Evolutionary conservation across 2,113 vertebrate genomes (phyloP), one percentile per base, ranked within the genome.

Genomic region (Sterna hirundo): DNA sequence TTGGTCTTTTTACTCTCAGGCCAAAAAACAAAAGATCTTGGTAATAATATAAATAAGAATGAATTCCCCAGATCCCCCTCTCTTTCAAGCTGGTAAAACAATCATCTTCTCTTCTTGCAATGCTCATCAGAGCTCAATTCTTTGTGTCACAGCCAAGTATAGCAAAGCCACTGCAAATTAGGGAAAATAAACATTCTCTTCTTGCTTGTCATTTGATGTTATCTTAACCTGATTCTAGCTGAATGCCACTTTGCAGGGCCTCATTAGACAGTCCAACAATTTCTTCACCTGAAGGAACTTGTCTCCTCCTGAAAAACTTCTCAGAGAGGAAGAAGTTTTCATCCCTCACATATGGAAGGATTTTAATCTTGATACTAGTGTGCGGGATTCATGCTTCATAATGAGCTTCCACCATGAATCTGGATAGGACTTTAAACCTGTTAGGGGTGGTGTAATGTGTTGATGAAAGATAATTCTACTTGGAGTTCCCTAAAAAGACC

Each of bases 11-110:
- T 91, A 68, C 65, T 91, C 54, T 68, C 70, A 30, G 54, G 51
- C 58, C 60, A 68, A 90, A 94, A 95, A n/a, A 0, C n/a, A 80
- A 90, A 90, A 80, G 58, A 80, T 83, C 84, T 94, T 86, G 36
- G 2, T 83, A 94, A 93, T 75, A 93, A 82, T 90, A 92, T 42
- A 94, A 95, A 93, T 91, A 96, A 96, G 91, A 95, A 86, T 44
- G 5, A 96, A 96, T 91, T 95, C 84, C 91, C 93, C 23, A 66
- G 68, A 49, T 85, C 79, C 70, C 12, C 32, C 34, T 79, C 70
- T 72, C 78, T 95, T 93, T 97, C 93, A 96, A 91, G 87, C 84
- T 95, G 82, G 54, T 91, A 90, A 95, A 97, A 94, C 87, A 95
- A 94, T 95, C 88, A 72, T 79, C 89, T 79, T 76, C 75, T 96